A percentile compares a stretch with the other conserved stretches of the same genome.
These are phyloP conservation scores for Atrichornis clamosus DNA, from an alignment of 2,113 vertebrate genomes.

Conservation along the genomic window DNA sequence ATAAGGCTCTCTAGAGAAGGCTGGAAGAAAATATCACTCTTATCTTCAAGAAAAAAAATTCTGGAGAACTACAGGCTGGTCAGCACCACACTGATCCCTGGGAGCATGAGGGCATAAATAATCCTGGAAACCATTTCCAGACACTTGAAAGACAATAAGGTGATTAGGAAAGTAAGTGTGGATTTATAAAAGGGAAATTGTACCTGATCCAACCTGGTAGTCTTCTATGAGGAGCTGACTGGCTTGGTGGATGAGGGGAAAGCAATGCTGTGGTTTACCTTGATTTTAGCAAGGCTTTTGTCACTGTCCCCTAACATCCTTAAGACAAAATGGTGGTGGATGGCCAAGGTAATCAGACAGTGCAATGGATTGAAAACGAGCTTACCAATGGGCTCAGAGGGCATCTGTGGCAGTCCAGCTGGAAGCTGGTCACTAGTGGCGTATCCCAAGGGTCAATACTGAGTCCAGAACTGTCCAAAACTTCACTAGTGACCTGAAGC, in stretches of 20 bases:
- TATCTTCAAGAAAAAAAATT: not conserved
- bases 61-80: not conserved
- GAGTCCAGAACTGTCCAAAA: not conserved
- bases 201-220: not conserved
- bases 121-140: not conserved
- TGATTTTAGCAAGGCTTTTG: not conserved
- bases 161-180: not conserved
- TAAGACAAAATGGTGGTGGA: not conserved
- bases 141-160: not conserved
- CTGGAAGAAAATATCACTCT: not conserved
- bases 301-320: not conserved
- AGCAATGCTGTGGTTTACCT: not conserved
- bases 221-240: not conserved
- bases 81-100: not conserved
- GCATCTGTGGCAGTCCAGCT: not conserved
- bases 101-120: not conserved
- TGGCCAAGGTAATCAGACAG: not conserved
- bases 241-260: not conserved
- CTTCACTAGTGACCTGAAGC: not conserved
- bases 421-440: not conserved
- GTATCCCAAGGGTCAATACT: not conserved
- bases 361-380: not conserved
- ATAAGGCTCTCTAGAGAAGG: not conserved
- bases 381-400: not conserved
- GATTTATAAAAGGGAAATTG: not conserved